Base-by-base conservation (phyloP, 92 coral and sea anemone species). In the Zoanthus sansibaricus region DNA sequence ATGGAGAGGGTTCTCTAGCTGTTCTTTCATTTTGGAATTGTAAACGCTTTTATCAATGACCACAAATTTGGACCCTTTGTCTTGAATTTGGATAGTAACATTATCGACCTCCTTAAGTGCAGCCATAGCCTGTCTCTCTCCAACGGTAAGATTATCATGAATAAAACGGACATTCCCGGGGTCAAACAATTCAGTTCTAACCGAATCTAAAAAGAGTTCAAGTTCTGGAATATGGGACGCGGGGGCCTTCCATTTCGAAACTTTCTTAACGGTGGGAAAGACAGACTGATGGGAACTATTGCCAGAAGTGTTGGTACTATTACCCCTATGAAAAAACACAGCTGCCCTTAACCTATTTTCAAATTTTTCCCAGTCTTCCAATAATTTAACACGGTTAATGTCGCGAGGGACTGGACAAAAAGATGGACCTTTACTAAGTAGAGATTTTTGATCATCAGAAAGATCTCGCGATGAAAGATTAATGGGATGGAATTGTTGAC, bases 1-100 rank as follows among this genome's bases (percentile, higher is more conserved):
- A 55, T 55, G 62, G 16, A 55, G 62, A 11, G 4, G 62, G 16
- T 55, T 55, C 62, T 55, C 62, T 55, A 55, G 16, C 14, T 55
- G 62, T 9, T 55, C 62, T 55, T 55, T 55, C 62, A 55, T 55
- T 11, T 55, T 55, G 62, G 16, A 1, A 17, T 55, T 11, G 4
- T 11, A 55, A 55, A 11, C 62, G 16, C 62, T 55, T 55, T 55
- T 55, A 55, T 55, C 16, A 5, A 55, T 55, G 16, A 55, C 62
- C 62, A 76, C 86, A 52, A 89, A 89, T 77, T 87, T 59, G 2
- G 88, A 89, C 15, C 92, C 88, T 56, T 88, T 88, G 13, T 83
- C 92, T 55, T 89, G 89, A 11, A 85, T 85, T 54, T 88, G 56
- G 66, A 89, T 84, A 31, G 78, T 68, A 5, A 16, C 20, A 46